Evolutionary conservation across 1,140 invertebrate species (phyloP).

Genomic region (Pseudomyrmex gracilis): DNA sequence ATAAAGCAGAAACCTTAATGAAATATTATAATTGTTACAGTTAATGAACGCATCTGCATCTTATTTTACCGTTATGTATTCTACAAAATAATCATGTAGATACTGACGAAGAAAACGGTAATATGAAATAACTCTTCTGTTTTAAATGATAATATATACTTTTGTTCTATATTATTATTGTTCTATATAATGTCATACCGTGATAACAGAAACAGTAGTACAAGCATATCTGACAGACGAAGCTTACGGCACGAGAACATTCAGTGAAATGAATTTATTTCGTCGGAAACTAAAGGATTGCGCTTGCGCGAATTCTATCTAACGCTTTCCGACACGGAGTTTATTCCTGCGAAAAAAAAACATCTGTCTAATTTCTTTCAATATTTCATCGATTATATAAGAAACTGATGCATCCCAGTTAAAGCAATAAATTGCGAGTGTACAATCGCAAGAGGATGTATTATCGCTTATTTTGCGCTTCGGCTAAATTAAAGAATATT

Average conservation of each 20-base stretch:
- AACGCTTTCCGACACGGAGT: not conserved
- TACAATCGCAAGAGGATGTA: not conserved
- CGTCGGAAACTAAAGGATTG: no score
- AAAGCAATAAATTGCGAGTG: not conserved
- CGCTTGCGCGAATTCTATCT: not conserved
- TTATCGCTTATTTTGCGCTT: not conserved
- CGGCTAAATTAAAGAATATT: not conserved
- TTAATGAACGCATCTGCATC: slow-evolving; percentile 18
- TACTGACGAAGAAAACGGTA: not conserved
- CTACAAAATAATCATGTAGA: not conserved
- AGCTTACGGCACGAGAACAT: not conserved
- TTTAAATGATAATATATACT: not conserved
- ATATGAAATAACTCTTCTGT: no score
- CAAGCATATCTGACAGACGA: not conserved
- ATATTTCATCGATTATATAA: not conserved
- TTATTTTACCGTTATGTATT: slow-evolving; percentile 28
- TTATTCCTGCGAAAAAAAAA: not conserved
- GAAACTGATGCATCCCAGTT: no score
- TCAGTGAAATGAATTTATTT: not conserved
- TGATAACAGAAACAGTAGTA: no score
- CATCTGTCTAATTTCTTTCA: not conserved
- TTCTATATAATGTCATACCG: no score
- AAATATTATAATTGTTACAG: not conserved
- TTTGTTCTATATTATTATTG: not conserved
- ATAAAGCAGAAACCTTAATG: no score